Conservation (phyloP, 1,140 invertebrate genomes). For the Drosophila aff. region DNA sequence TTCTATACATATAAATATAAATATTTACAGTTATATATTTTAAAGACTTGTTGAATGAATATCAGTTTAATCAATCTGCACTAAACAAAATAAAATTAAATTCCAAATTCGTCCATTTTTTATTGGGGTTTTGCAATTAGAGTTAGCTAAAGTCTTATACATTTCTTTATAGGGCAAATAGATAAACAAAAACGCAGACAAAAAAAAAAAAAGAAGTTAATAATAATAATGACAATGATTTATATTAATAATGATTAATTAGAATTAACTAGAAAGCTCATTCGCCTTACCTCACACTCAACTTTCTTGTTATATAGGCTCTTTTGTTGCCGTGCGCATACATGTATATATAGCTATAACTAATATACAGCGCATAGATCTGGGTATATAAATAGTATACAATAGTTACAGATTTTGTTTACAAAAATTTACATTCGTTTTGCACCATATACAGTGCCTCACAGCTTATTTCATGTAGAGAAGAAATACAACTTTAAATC, state of each 20-base stretch:
- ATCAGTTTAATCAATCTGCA: constrained; percentile 12
- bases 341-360: constrained; percentile 7
- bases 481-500: background rate
- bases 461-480: background rate
- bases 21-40: constrained; percentile 1
- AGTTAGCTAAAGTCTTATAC: constrained; percentile 79
- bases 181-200: constrained; percentile 41
- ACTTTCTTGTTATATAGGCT: constrained; percentile 11
- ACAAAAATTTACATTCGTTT: constrained; percentile 13
- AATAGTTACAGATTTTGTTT: constrained; percentile 56
- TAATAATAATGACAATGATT: constrained; percentile 32
- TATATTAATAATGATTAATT: constrained; percentile 34
- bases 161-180: constrained; percentile 81
- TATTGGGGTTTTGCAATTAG: constrained; percentile 59
- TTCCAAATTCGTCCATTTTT: constrained; percentile 34
- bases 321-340: constrained; percentile 51
- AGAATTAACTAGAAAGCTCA: constrained; percentile 60
- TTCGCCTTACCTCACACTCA: background rate
- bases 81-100: constrained; percentile 41
- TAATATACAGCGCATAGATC: constrained; percentile 15
- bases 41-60: constrained; percentile 17
- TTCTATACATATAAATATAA: constrained; percentile 7
- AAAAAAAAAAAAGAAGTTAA: background rate
- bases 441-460: background rate
- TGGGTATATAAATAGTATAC: constrained; percentile 18